Percentiles rank a stretch among this genome's conserved stretches.
phyloP scores from a whole-genome alignment of 2,113 vertebrate species.

The Nothocercus nigrocapillus region DNA sequence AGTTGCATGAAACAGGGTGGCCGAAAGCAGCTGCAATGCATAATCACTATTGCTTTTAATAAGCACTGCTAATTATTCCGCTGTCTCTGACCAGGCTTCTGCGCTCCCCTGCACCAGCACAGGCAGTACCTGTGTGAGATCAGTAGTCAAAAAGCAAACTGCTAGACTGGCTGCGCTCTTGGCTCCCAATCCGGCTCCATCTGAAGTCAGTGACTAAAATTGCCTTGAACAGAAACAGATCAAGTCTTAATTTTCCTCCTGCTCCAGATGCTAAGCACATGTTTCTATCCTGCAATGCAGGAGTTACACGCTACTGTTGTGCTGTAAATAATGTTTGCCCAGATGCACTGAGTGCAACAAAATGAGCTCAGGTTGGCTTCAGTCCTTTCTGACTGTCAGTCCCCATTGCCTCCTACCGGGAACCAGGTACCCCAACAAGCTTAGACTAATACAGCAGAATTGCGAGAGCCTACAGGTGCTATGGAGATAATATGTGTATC shows the following conservation, averaged over 20 bases:
- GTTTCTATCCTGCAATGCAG: background rate
- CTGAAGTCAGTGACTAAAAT: background rate
- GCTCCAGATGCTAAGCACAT: background rate
- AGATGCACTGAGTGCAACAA: rapidly evolving
- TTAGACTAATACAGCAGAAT: background rate
- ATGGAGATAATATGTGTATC: background rate
- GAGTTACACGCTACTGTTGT: background rate
- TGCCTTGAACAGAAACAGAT: background rate
- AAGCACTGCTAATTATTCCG: slow-evolving; percentile 16
- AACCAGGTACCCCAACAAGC: background rate
- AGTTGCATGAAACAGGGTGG: background rate
- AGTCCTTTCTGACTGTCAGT: background rate
- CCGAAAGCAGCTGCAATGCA: background rate
- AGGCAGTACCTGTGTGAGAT: background rate
- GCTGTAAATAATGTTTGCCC: background rate
- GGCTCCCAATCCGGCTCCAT: background rate
- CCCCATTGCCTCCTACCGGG: background rate
- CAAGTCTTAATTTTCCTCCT: background rate
- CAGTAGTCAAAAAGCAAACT: background rate
- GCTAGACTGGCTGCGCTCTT: background rate
- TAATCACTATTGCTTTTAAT: slow-evolving; percentile 32
- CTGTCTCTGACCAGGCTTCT: background rate
- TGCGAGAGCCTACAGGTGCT: background rate
- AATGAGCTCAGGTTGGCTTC: background rate
- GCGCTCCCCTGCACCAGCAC: background rate